Evolutionary conservation across 2,888 invertebrate species (phyloP), one percentile per base, ranked within the genome.

Genomic region (Steromphala cineraria): DNA sequence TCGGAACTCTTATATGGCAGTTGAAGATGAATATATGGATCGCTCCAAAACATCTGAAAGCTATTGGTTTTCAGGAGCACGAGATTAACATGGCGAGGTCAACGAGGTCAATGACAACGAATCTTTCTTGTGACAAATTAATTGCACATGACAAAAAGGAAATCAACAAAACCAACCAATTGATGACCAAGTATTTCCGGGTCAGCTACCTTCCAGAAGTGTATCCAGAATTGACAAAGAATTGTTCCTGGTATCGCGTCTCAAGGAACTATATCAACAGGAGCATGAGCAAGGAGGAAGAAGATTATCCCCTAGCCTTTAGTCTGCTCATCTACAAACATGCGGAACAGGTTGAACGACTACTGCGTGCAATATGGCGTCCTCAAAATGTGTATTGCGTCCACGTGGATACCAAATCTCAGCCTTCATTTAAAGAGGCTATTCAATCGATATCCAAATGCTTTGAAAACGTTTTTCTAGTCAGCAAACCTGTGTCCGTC

Each of bases 331-430:
- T 90, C 53, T 88, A 87, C 53, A 87, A 86, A 80, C 84, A 88
- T 52, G 83, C 84, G 5, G 82, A 85, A 31, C 89, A 90, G 62
- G 83, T 87, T 0, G 90, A 89, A 56, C 74, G 87, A 52, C 80
- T 91, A 19, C 78, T 91, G 0, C 81, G 87, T 21, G 83, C 88
- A 7, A 88, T 91, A 36, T 91, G 90, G 77, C 80, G 89, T 75
- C 90, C 91, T 5, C 89, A 90, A n/a, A 91, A 91, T 79, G 77
- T 85, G 24, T 91, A 91, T 67, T 91, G 91, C 80, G 83, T 91
- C 46, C 90, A 91, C 80, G 83, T 90, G 7, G 91, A 91, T 80
- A 67, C 31, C 15, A 89, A 87, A 80, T 79, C 87, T 17, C 53
- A 74, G 1, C 31, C 74, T 8, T 74, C 76, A 3, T 82, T 88